Conservation (phyloP, 2,797 vertebrate genomes). For the Peromyscus nudipes region DNA sequence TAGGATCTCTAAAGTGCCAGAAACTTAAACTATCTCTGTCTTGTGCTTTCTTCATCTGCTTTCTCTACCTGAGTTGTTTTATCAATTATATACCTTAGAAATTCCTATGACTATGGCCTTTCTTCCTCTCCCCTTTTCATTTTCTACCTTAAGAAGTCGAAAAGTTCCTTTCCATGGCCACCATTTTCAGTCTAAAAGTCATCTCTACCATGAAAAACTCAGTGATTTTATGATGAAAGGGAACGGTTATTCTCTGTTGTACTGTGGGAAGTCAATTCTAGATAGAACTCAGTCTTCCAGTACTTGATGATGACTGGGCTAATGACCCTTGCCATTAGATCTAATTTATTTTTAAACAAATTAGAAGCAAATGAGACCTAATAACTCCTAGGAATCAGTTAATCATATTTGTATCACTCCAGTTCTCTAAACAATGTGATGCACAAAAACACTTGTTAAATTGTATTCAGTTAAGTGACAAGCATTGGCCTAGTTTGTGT, state of each 20-base stretch:
- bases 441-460: background rate
- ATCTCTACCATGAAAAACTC: background rate
- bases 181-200: background rate
- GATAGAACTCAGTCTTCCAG: background rate
- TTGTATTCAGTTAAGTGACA: background rate
- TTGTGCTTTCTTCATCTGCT: background rate
- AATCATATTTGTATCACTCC: conserved; percentile 27
- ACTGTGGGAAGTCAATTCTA: background rate
- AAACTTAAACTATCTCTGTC: background rate
- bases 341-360: background rate
- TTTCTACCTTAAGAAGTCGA: background rate
- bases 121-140: no score
- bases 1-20: background rate
- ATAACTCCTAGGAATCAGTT: background rate
- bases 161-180: background rate
- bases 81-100: background rate
- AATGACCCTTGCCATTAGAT: background rate
- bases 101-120: background rate
- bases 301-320: background rate
- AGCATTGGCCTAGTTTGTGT: background rate
- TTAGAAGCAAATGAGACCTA: background rate
- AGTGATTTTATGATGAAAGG: background rate
- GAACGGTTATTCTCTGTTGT: background rate
- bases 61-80: background rate
- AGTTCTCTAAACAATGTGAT: conserved; percentile 5